Percentiles rank a stretch among this genome's conserved stretches.
phyloP scores from a whole-genome alignment of 2,113 vertebrate species.

The Diadophis punctatus region DNA sequence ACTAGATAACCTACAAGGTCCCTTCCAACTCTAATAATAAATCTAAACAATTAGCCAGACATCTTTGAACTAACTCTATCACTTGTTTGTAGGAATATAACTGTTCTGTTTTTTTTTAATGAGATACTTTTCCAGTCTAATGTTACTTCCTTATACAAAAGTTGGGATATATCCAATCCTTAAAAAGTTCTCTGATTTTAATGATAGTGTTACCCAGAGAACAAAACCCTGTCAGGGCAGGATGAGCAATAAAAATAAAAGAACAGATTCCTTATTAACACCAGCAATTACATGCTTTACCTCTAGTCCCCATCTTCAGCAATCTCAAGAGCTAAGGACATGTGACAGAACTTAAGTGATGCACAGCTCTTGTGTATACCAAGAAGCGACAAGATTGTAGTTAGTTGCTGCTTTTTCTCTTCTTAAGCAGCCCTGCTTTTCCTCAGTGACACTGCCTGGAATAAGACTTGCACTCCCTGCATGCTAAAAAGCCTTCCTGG shows the following conservation, averaged over 20 bases:
- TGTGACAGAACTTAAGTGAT: not conserved
- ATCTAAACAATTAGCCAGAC: too few species aligned
- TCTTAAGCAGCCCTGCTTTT: not conserved
- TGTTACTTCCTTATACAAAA: not conserved
- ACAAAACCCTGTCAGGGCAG: not conserved
- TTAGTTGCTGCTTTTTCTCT: not conserved
- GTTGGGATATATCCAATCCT: not conserved
- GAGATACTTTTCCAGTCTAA: not conserved
- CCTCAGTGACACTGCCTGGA: not conserved
- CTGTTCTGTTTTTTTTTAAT: not conserved
- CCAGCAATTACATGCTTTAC: not conserved
- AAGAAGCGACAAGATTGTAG: not conserved
- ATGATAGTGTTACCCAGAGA: not conserved
- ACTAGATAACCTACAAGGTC: too few species aligned
- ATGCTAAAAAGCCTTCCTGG: not conserved
- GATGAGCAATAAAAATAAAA: not conserved
- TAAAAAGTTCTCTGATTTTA: not conserved
- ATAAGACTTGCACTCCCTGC: not conserved
- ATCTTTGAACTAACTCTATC: not conserved
- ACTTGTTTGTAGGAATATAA: not conserved
- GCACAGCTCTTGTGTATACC: not conserved
- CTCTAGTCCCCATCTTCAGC: not conserved
- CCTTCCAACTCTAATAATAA: too few species aligned
- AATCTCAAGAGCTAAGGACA: not conserved
- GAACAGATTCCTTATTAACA: not conserved